A percentile compares a stretch with the other conserved stretches of the same genome.
Evolutionary conservation across 2,113 vertebrate genomes (phyloP).

Genomic region (Trogon melanurus): DNA sequence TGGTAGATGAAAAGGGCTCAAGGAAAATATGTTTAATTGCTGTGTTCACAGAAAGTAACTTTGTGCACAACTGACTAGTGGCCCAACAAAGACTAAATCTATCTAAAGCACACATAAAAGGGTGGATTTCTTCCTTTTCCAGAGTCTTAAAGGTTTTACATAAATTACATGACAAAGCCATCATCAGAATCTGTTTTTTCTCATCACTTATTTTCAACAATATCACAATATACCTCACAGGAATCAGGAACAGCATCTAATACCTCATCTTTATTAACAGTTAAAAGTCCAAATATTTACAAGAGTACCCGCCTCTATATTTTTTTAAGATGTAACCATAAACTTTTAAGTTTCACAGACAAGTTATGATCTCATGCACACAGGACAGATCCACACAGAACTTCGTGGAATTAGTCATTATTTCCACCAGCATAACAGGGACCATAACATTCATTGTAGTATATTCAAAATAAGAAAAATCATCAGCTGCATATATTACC

Average conservation of each 20-base stretch:
- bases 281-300: neutral
- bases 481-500: neutral
- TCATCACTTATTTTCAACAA: neutral
- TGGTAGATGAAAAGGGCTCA: neutral
- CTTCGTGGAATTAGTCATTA: neutral
- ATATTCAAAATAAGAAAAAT: neutral
- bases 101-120: neutral
- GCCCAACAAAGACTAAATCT: neutral
- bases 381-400: neutral
- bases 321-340: neutral
- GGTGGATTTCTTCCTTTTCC: neutral
- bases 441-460: neutral
- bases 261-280: neutral
- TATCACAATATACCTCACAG: neutral
- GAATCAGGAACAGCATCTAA: neutral
- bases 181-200: neutral
- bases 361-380: neutral
- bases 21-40: neutral
- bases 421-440: neutral
- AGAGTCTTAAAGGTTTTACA: neutral
- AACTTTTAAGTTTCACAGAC: neutral
- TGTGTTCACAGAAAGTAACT: neutral
- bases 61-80: neutral
- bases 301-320: neutral
- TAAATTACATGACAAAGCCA: neutral